Conservation (phyloP, 2,888 invertebrate genomes). For the Agonopterix heracliana region DNA sequence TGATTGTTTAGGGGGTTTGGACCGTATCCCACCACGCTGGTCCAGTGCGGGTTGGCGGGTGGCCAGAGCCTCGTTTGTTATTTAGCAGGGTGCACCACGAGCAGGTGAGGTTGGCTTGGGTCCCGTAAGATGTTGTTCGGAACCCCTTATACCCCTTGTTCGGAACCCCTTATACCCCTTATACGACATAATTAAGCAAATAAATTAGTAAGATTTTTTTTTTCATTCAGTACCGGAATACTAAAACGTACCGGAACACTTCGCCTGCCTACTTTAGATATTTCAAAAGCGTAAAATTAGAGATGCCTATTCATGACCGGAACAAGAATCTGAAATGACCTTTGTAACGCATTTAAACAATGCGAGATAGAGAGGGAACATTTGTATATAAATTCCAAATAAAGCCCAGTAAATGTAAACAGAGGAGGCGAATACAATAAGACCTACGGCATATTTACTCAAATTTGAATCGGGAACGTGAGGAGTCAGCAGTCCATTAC, state of each 20-base stretch:
- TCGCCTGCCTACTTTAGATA: background rate
- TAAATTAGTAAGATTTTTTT: background rate
- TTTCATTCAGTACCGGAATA: background rate
- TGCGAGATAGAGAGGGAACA: constrained; percentile 37
- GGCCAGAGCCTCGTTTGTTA: too few relatives aligned
- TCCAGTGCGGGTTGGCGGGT: too few relatives aligned
- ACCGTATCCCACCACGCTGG: too few relatives aligned
- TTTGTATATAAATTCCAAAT: constrained; percentile 39
- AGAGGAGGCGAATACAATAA: constrained; percentile 44
- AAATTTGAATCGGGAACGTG: constrained; percentile 64
- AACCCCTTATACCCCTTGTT: too few relatives aligned
- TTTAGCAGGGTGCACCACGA: too few relatives aligned
- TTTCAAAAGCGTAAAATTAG: constrained; percentile 3
- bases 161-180: too few relatives aligned
- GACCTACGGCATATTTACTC: constrained; percentile 57
- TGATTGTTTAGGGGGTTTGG: too few relatives aligned
- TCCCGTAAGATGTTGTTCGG: too few relatives aligned
- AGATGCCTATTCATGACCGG: constrained; percentile 11
- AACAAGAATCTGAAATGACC: constrained; percentile 32
- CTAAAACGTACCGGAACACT: background rate
- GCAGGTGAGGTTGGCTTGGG: too few relatives aligned
- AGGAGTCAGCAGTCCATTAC: constrained; percentile 59
- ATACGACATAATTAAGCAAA: too few relatives aligned
- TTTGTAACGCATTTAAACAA: constrained; percentile 32
- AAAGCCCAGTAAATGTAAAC: constrained; percentile 49